phyloP scores from a whole-genome alignment of 2,113 vertebrate species.

The Megaleporinus macrocephalus region DNA sequence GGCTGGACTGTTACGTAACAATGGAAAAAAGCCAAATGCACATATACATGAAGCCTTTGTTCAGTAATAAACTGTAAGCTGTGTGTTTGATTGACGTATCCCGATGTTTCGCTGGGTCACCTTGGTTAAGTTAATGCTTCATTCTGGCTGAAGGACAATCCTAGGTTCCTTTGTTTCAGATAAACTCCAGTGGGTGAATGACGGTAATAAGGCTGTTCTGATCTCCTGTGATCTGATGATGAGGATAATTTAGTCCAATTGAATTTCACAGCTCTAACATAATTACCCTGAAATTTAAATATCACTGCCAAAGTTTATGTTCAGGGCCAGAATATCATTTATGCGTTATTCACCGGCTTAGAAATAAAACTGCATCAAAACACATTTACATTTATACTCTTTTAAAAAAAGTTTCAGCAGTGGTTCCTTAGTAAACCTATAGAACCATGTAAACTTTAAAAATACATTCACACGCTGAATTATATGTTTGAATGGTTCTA shows the following conservation, averaged over 20 bases:
- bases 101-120: background rate
- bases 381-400: too few species aligned
- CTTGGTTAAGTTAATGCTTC: background rate
- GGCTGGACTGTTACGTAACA: too few species aligned
- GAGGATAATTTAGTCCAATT: background rate
- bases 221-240: background rate
- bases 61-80: background rate
- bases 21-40: too few species aligned
- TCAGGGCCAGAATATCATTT: background rate
- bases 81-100: background rate
- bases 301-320: background rate
- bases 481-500: too few species aligned
- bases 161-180: background rate
- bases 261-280: background rate
- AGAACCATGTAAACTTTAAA: too few species aligned
- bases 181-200: background rate
- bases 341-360: too few species aligned
- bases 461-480: too few species aligned
- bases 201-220: background rate
- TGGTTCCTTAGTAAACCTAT: too few species aligned
- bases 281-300: slow-evolving; percentile 1
- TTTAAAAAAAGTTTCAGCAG: too few species aligned
- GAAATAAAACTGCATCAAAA: too few species aligned
- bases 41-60: too few species aligned
- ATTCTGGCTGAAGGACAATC: background rate